Base-by-base conservation (phyloP, 1,140 invertebrate species). In the Chlorops oryzae region DNA sequence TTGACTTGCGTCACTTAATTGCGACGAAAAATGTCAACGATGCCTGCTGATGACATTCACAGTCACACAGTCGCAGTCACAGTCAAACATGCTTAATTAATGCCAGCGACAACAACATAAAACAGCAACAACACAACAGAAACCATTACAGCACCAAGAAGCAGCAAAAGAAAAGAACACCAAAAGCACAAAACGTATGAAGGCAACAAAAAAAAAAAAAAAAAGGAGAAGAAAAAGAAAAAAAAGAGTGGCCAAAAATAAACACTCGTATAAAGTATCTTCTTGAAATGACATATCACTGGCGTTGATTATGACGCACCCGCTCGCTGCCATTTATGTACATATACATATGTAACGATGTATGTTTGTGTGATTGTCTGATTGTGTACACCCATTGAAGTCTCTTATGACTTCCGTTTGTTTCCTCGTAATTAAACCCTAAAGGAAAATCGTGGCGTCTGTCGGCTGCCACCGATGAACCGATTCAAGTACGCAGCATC, bases 1-100 rank as follows among this genome's bases (percentile, higher is more conserved):
- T 66, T 66, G 63, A 63, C 61, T 66, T 66, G 61, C 61, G 63
- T 62, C 61, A 62, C 61, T 63, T 63, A 62, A 66, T 64, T 62
- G 59, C 58, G 47, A 56, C 38, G 47, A 48, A 17, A 39, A 45
- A 39, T 25, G 46, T 48, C 23, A 38, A 38, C 13, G 28, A 35
- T n/a, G 37, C 21, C 58, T 59, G 63, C 61, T 61, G 61, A 61
- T 66, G 64, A 64, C 60, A 65, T 65, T 64, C 61, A 51, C 63
- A 63, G 62, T 63, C 61, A 64, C 63, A 66, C 63, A 66, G n/a
- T n/a, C n/a, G n/a, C n/a, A n/a, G n/a, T n/a, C n/a, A n/a, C n/a
- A 63, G 62, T 63, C 61, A 64, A 66, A 66, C 63, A 66, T 62
- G 63, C 63, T 66, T 66, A 66, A 66, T 66, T 66, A 66, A 66